Evolutionary conservation across 2,113 vertebrate genomes (phyloP).

Genomic region (Etheostoma spectabile): DNA sequence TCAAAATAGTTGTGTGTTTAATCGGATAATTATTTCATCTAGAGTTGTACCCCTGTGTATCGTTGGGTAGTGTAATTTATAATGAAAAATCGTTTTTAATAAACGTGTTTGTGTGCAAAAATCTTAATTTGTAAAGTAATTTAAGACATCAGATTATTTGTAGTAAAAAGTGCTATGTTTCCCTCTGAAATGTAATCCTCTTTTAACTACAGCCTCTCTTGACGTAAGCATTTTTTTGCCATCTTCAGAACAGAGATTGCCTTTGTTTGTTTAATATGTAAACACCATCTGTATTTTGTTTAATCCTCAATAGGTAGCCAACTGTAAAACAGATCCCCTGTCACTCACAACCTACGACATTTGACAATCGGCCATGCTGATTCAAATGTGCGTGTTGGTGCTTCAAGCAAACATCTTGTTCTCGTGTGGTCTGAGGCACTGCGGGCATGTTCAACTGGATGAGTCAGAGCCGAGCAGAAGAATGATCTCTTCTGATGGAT

Average conservation of each 20-base stretch:
- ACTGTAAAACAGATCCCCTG: constrained; percentile 69
- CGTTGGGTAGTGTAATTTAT: too few species aligned
- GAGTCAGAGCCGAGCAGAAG: constrained; percentile 52
- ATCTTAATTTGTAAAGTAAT: too few species aligned
- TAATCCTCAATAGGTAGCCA: constrained; percentile 79
- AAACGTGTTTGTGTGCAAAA: too few species aligned
- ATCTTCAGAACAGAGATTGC: constrained; percentile 38
- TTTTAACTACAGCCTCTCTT: constrained; percentile 13
- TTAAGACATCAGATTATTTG: too few species aligned
- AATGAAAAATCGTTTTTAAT: too few species aligned
- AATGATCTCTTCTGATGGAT: constrained; percentile 65
- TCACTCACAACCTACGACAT: constrained; percentile 66
- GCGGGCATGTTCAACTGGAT: constrained; percentile 66
- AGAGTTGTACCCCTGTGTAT: too few species aligned
- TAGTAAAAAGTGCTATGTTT: too few species aligned
- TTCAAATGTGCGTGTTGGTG: constrained; percentile 61
- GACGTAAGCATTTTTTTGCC: constrained; percentile 31
- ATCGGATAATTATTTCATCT: too few species aligned
- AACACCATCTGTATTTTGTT: constrained; percentile 75
- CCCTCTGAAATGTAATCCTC: not conserved
- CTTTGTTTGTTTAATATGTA: constrained; percentile 66
- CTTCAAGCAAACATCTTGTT: constrained; percentile 76
- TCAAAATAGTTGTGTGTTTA: too few species aligned
- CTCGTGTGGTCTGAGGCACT: constrained; percentile 66
- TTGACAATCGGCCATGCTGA: constrained; percentile 61